Evolutionary conservation across 64 coral and sea anemone species (phyloP), one percentile per base, ranked within the genome.

Genomic region (Montipora foliosa): DNA sequence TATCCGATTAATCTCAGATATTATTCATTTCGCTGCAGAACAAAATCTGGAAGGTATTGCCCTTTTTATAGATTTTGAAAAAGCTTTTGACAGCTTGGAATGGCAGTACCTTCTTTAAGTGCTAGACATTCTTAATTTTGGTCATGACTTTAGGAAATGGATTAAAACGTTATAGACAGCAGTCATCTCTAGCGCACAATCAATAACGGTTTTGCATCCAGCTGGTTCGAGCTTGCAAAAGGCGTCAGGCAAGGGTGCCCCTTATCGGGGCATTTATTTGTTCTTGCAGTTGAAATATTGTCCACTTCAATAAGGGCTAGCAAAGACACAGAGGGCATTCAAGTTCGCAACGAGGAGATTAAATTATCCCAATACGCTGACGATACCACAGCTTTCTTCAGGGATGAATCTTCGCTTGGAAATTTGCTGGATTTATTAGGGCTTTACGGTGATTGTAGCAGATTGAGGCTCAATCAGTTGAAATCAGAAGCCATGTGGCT

Each of bases 141-240:
- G 66, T 17, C 13, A 4, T n/a, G 66, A 69, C 20, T 29, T 29
- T 29, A 29, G 0, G 25, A 29, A 29, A 29, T 29, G 25, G 25
- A 29, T 29, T 29, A 29, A 29, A 29, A 29, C 25, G 25, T 29
- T 29, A 29, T 29, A 29, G 0, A 29, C 25, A 29, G 25, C 0
- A 29, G 25, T 0, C 25, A 29, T 29, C 25, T 29, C 25, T 29
- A 29, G 25, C 25, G 25, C 25, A 29, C 25, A 29, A 80, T 80
- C 8, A 80, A 80, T 80, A 80, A 80, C 13, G 53, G 78, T 16
- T 21, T 8, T 8, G 78, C 78, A 37, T 80, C 78, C 5, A 49
- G 12, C 3, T 44, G 15, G 4, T 80, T 80, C 12, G 16, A 49
- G 12, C 12, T 8, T 8, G 12, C 57, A 12, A 8, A 0, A 59